Conservation (phyloP, 2,797 vertebrate genomes). For the Mormyrus hasselquistii region DNA sequence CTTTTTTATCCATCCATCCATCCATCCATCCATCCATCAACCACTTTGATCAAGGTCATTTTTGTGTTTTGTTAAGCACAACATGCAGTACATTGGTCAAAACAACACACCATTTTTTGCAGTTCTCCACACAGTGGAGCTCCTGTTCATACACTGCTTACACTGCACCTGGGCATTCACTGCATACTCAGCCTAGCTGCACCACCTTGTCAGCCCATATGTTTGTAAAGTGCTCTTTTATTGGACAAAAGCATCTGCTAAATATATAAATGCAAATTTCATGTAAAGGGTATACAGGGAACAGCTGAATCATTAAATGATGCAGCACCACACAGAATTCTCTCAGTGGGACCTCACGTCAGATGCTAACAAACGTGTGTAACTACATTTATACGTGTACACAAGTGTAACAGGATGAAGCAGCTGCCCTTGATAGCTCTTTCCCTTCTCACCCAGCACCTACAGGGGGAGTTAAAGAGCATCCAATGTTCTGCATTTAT, state of each 20-base stretch:
- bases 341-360: neutral
- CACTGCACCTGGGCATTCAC: neutral
- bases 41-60: neutral
- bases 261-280: neutral
- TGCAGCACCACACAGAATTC: neutral
- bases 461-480: constrained; percentile 1
- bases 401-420: neutral
- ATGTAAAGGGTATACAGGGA: neutral
- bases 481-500: neutral
- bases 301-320: neutral
- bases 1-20: neutral
- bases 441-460: neutral
- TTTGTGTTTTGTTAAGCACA: neutral
- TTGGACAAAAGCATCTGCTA: neutral
- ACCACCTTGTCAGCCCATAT: neutral
- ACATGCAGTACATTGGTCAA: neutral
- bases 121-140: neutral
- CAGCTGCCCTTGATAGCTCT: neutral
- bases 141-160: neutral
- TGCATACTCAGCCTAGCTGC: neutral
- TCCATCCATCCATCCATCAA: neutral
- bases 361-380: neutral
- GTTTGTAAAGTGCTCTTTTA: neutral
- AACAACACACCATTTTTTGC: neutral
- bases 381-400: neutral